Percentiles rank a stretch among this genome's conserved stretches.
Conservation (phyloP, 2,797 vertebrate species). For the Enteromius afrohamiltoni region DNA sequence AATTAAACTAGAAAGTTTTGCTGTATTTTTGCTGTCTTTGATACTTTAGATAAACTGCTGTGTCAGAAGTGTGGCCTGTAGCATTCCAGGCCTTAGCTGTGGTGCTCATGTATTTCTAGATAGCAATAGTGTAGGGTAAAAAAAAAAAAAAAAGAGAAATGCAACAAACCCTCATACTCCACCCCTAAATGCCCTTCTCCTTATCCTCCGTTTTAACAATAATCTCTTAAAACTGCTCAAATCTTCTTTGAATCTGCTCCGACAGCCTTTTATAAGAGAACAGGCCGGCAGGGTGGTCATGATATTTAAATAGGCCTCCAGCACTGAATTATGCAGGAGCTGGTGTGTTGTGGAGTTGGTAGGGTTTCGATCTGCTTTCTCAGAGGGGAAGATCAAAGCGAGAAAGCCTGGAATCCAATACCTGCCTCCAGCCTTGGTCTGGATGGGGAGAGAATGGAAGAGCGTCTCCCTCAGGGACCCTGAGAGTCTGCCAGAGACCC, state of each 20-base stretch:
- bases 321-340: constrained; percentile 47
- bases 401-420: constrained; percentile 39
- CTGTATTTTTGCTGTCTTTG: not conserved
- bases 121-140: not conserved
- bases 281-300: constrained; percentile 15
- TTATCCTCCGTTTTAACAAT: not conserved
- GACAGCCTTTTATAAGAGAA: constrained; percentile 8
- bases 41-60: not conserved
- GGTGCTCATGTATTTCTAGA: not conserved
- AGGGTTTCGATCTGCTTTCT: constrained; percentile 46
- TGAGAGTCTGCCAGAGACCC: constrained; percentile 25
- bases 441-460: constrained; percentile 17
- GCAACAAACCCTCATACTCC: not conserved
- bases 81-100: not conserved
- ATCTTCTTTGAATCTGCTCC: constrained; percentile 10
- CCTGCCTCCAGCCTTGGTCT: constrained; percentile 23
- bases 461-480: constrained; percentile 15
- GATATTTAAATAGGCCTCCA: constrained; percentile 37
- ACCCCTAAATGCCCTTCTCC: not conserved
- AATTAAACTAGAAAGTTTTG: not conserved
- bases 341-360: constrained; percentile 9
- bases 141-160: not conserved
- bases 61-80: not conserved
- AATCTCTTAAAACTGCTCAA: not conserved
- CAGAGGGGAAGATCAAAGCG: constrained; percentile 39